Percentiles rank a stretch among this genome's conserved stretches.
Evolutionary conservation across 2,113 vertebrate genomes (phyloP).

Genomic region (Lamprologus lemairii): DNA sequence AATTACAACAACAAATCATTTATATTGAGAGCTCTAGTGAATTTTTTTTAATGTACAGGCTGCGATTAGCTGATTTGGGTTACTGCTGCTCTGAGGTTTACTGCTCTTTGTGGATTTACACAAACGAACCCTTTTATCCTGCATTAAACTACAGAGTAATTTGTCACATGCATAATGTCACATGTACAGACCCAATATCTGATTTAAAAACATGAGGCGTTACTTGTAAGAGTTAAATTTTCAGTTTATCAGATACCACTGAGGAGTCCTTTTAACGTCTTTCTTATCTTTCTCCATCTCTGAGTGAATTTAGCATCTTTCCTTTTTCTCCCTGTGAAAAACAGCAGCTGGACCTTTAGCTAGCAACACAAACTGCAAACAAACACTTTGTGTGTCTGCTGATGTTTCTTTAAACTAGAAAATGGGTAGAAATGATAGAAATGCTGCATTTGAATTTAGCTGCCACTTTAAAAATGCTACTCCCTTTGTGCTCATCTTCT

Average conservation of each 20-base stretch:
- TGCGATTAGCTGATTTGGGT: neutral
- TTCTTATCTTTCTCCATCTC: neutral
- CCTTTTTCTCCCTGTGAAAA: neutral
- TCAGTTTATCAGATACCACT: neutral
- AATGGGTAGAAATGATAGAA: neutral
- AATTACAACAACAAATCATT: neutral
- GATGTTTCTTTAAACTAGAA: neutral
- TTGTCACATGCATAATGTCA: neutral
- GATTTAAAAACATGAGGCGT: neutral
- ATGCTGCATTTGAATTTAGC: neutral
- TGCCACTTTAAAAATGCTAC: neutral
- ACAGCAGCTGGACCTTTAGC: neutral
- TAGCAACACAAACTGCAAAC: neutral
- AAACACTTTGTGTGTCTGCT: neutral
- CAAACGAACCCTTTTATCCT: neutral
- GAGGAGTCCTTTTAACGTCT: neutral
- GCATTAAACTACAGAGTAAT: neutral
- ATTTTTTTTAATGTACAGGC: neutral
- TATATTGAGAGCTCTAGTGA: neutral
- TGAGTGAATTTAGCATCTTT: neutral
- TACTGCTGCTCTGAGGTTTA: neutral
- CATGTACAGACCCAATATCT: neutral
- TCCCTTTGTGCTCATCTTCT: neutral
- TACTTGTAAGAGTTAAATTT: neutral
- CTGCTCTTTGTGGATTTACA: neutral